phyloP scores from a whole-genome alignment of 2,113 vertebrate species.

The Anseranas semipalmata region DNA sequence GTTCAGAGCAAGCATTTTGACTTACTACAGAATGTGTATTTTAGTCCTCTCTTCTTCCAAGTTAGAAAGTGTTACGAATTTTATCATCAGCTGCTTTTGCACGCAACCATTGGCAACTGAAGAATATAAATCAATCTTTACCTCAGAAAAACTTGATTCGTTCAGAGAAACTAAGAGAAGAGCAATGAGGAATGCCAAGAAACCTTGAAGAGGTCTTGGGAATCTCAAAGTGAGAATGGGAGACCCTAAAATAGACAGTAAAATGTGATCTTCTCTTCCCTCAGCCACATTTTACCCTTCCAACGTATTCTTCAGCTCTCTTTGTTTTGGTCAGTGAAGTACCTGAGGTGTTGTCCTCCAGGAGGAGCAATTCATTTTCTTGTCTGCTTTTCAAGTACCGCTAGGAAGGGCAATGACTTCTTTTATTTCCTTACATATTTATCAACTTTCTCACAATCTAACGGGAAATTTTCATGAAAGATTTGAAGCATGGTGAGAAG shows the following conservation, averaged over 20 bases:
- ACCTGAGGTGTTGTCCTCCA: background rate
- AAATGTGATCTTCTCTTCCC: background rate
- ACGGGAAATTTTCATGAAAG: background rate
- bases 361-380: background rate
- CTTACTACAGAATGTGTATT: background rate
- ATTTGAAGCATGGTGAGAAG: background rate
- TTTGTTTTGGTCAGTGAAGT: background rate
- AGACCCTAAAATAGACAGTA: background rate
- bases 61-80: background rate
- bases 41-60: background rate
- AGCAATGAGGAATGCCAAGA: background rate
- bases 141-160: background rate
- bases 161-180: background rate
- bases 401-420: background rate
- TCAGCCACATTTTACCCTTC: background rate
- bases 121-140: background rate
- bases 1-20: background rate
- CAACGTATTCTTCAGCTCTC: background rate
- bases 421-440: background rate
- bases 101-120: background rate
- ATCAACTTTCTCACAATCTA: background rate
- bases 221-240: background rate
- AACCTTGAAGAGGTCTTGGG: background rate
- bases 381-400: background rate
- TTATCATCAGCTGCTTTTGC: background rate